phyloP scores from a whole-genome alignment of 2,888 invertebrate species.

The Lacanobia wlatinum region DNA sequence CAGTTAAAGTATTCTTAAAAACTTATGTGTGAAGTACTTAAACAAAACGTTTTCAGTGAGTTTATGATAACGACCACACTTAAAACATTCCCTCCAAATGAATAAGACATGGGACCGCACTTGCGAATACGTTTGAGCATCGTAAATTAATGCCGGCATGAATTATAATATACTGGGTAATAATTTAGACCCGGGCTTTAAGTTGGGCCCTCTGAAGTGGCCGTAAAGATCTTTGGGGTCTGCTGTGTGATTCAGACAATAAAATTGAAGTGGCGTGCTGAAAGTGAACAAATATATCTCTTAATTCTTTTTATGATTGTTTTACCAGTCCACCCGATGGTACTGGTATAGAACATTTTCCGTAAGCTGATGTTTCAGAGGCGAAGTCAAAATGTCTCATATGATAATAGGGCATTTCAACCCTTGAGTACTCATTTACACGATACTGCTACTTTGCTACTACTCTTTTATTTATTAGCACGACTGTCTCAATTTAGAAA shows the following conservation, averaged over 20 bases:
- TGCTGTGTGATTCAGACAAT: not conserved
- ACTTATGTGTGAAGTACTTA: too few relatives aligned
- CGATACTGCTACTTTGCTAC: too few relatives aligned
- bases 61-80: not conserved
- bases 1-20: too few relatives aligned
- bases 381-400: too few relatives aligned
- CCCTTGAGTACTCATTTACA: too few relatives aligned
- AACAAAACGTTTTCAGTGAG: not conserved
- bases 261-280: not conserved
- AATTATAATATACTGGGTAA: conserved; percentile 29
- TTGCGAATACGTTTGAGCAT: not conserved
- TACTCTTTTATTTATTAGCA: too few relatives aligned
- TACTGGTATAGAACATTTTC: too few relatives aligned
- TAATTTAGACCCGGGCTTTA: conserved; percentile 18
- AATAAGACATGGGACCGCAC: conserved; percentile 28
- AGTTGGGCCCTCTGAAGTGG: not conserved
- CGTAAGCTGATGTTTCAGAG: too few relatives aligned
- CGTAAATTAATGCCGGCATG: conserved; percentile 5
- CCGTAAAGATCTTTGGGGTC: not conserved
- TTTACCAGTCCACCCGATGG: too few relatives aligned
- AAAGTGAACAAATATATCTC: not conserved
- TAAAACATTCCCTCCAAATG: conserved; percentile 21
- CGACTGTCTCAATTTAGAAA: too few relatives aligned
- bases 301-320: too few relatives aligned
- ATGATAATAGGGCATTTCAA: too few relatives aligned